Conservation (phyloP, 2,888 invertebrate genomes). For the Epinotia ramella region DNA sequence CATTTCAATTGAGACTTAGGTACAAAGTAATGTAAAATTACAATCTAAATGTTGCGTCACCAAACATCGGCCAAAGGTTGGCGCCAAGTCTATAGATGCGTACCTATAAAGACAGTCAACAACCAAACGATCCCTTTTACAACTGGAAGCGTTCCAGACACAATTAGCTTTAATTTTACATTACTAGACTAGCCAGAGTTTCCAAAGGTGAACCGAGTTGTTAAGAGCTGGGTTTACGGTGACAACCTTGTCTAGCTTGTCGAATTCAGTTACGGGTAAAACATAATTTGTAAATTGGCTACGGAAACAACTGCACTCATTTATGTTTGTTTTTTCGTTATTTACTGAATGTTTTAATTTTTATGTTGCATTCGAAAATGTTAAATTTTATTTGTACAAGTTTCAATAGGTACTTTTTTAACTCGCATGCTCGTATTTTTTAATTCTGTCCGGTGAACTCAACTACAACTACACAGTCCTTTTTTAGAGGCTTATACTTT, state of each 20-base stretch:
- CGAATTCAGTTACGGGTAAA: slow-evolving; percentile 20
- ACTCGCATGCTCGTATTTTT: background rate
- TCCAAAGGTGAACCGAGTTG: slow-evolving; percentile 40
- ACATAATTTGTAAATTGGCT: slow-evolving; percentile 12
- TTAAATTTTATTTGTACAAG: background rate
- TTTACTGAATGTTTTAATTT: background rate
- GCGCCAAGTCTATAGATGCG: slow-evolving; percentile 18
- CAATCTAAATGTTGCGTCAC: background rate
- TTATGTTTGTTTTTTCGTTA: background rate
- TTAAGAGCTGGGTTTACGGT: slow-evolving; percentile 37
- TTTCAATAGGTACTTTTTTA: no score
- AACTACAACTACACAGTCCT: background rate
- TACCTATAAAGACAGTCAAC: slow-evolving; percentile 29
- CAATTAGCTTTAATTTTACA: slow-evolving; percentile 42
- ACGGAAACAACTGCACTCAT: background rate
- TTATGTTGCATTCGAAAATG: background rate
- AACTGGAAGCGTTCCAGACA: slow-evolving; percentile 43
- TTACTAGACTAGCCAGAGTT: slow-evolving; percentile 30
- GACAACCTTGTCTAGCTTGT: slow-evolving; percentile 30
- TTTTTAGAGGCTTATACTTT: background rate
- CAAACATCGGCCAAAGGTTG: slow-evolving; percentile 10
- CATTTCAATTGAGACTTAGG: background rate
- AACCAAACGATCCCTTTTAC: slow-evolving; percentile 31
- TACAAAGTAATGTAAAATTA: background rate
- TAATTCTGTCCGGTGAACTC: background rate